phyloP scores from a whole-genome alignment of 2,888 invertebrate species.

The Keiferia lycopersicella region DNA sequence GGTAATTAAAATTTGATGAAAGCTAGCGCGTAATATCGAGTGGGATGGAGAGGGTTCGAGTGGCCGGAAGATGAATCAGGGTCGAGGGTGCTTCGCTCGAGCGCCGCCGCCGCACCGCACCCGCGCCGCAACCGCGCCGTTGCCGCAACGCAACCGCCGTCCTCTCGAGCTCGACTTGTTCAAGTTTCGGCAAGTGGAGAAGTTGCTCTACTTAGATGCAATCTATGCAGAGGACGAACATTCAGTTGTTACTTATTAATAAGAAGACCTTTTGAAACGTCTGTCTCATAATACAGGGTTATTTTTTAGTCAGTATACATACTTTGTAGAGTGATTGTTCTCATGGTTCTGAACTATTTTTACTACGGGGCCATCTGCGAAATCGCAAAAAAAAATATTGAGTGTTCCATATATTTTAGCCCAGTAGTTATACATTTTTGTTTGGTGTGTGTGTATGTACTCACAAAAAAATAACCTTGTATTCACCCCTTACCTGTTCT shows the following conservation, averaged over 20 bases:
- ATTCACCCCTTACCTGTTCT: not conserved
- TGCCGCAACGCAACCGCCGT: not conserved
- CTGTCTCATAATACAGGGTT: not conserved
- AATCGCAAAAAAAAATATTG: no score
- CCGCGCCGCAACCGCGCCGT: conserved; percentile 5
- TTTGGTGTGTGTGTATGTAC: no score
- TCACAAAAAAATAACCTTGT: no score
- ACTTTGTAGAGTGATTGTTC: no score
- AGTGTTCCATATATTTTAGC: no score
- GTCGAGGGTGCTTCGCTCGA: conserved; percentile 9
- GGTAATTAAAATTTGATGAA: conserved; percentile 16
- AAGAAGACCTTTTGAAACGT: not conserved
- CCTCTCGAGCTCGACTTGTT: not conserved
- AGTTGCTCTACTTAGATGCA: not conserved
- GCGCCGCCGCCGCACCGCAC: not conserved
- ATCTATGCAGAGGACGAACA: not conserved
- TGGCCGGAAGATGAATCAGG: conserved; percentile 22
- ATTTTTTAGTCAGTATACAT: no score
- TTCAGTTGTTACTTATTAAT: not conserved
- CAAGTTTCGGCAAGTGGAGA: conserved; percentile 12
- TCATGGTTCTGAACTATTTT: no score
- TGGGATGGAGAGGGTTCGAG: conserved; percentile 14
- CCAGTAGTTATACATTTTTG: no score
- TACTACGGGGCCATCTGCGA: no score
- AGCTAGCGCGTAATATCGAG: conserved; percentile 16